These are phyloP conservation scores for Cherax destructor DNA, from an alignment of 1,140 invertebrate species.

Conservation along the genomic window DNA sequence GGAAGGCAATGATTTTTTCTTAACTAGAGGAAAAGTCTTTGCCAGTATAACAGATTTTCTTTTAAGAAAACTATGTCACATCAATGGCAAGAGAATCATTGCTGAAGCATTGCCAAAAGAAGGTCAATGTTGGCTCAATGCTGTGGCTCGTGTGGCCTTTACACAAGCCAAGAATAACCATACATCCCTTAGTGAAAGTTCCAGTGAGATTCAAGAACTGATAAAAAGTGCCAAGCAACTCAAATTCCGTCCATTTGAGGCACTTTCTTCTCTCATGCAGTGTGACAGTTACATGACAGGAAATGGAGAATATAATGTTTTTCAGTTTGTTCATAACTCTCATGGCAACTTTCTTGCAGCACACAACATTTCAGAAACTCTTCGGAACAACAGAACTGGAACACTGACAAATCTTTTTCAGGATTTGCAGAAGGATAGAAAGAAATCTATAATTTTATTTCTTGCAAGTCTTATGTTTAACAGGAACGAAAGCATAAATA, in stretches of 20 bases:
- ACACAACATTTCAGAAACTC: neutral
- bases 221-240: neutral
- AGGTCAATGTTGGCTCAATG: neutral
- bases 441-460: conserved; percentile 10
- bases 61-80: conserved; percentile 31
- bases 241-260: conserved; percentile 4
- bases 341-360: conserved; percentile 35
- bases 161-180: neutral
- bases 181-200: neutral
- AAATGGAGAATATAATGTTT: neutral
- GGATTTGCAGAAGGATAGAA: neutral
- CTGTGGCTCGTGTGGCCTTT: conserved; percentile 14
- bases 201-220: neutral
- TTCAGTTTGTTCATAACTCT: conserved; percentile 33
- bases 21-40: conserved; percentile 15
- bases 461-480: conserved; percentile 18
- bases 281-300: conserved; percentile 33
- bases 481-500: neutral
- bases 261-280: conserved; percentile 36
- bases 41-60: conserved; percentile 35
- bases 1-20: neutral
- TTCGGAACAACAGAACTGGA: neutral
- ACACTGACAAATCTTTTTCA: neutral
- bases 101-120: conserved; percentile 9
- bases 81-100: conserved; percentile 23